Conservation (phyloP, 2,113 vertebrate species). For the Cynoglossus semilaevis region DNA sequence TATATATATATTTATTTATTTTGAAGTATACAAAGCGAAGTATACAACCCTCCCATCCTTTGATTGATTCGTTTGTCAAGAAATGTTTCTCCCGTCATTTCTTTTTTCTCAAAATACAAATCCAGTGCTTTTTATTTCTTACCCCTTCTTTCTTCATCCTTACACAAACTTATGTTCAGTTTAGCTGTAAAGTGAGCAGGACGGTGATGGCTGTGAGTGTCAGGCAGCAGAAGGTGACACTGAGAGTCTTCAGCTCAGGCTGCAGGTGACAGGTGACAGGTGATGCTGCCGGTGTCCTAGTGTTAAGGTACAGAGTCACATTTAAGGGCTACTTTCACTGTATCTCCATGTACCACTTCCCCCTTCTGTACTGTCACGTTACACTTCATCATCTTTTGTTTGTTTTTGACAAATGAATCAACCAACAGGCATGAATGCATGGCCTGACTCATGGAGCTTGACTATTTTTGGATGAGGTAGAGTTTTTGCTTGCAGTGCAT, state of each 20-base stretch:
- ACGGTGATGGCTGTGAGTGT: conserved; percentile 23
- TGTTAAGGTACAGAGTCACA: conserved; percentile 32
- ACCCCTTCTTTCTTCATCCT: conserved; percentile 4
- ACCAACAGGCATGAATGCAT: conserved; percentile 72
- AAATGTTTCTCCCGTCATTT: background rate
- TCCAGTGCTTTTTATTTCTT: background rate
- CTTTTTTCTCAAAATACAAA: background rate
- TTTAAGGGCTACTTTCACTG: conserved; percentile 63
- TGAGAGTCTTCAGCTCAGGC: conserved; percentile 45
- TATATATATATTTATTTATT: conserved; percentile 41
- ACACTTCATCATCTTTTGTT: background rate
- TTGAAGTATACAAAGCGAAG: conserved; percentile 55
- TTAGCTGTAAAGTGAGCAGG: conserved; percentile 21
- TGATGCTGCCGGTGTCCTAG: conserved; percentile 27
- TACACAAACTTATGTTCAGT: conserved; percentile 4
- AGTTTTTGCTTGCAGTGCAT: conserved; percentile 73
- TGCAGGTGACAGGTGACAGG: conserved; percentile 55
- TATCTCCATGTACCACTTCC: conserved; percentile 1
- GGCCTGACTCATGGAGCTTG: conserved; percentile 71
- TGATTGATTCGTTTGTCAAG: conserved; percentile 70
- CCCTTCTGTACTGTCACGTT: no score
- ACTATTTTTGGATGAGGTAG: conserved; percentile 65
- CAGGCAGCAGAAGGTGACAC: conserved; percentile 58
- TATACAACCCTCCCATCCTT: conserved; percentile 45
- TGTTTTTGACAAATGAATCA: conserved; percentile 63